Evolutionary conservation across 2,113 vertebrate species (phyloP).

Genomic region (Urocitellus parryii): DNA sequence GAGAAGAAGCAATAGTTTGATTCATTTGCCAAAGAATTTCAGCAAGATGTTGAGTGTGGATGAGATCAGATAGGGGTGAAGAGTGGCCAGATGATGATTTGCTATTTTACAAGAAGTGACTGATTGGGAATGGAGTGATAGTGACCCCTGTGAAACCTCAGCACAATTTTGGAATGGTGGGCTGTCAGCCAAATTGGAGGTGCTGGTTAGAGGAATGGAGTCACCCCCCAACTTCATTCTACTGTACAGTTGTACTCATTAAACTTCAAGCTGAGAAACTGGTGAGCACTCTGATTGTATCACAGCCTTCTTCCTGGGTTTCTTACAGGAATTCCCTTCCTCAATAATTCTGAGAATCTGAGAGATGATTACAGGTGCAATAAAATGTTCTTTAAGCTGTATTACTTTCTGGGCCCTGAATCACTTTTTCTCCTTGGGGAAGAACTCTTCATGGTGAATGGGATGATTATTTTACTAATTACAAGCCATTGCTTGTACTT

Average conservation of each 20-base stretch:
- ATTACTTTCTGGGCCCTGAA: neutral
- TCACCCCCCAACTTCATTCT: neutral
- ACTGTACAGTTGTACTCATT: fast-evolving
- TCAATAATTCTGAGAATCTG: neutral
- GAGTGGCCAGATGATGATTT: neutral
- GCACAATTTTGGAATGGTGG: neutral
- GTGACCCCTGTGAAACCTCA: neutral
- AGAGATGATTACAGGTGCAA: neutral
- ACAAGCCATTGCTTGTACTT: neutral
- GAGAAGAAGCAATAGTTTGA: neutral
- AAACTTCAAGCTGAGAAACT: neutral
- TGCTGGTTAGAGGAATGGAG: neutral
- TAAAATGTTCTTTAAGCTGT: neutral
- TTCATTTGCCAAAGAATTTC: neutral
- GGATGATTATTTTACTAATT: neutral
- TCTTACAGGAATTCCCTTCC: neutral
- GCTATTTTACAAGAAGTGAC: neutral
- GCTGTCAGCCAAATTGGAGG: neutral
- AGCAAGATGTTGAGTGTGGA: neutral
- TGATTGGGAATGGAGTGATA: neutral
- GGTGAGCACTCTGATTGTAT: too few relatives aligned
- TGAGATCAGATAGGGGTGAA: neutral
- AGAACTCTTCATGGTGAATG: neutral
- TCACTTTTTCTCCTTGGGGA: neutral
- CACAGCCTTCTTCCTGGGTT: neutral